A percentile compares a stretch with the other conserved stretches of the same genome.
phyloP scores from a whole-genome alignment of 2,888 invertebrate species.

The Hirtodrosophila alboralis region DNA sequence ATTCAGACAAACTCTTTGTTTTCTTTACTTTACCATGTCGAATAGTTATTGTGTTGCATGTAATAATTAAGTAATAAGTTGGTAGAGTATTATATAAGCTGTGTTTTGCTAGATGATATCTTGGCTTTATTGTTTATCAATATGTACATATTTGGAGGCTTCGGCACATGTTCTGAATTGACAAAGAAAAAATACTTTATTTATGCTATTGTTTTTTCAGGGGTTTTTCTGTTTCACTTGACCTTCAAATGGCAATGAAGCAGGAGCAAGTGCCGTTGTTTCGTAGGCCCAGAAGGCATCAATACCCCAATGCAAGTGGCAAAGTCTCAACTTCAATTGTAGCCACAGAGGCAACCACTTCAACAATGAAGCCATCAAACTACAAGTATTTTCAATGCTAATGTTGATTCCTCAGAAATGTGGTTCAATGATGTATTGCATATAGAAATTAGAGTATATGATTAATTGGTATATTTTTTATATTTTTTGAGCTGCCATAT shows the following conservation, averaged over 20 bases:
- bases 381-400: constrained; percentile 62
- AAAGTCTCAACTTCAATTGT: constrained; percentile 5
- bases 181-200: constrained; percentile 45
- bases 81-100: constrained; percentile 19
- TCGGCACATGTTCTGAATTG: constrained; percentile 63
- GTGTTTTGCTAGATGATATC: constrained; percentile 6
- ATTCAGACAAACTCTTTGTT: constrained; percentile 3
- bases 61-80: constrained; percentile 3
- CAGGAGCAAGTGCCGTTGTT: constrained; percentile 56
- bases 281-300: constrained; percentile 55
- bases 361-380: constrained; percentile 76
- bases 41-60: constrained; percentile 12
- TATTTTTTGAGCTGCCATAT: constrained; percentile 32
- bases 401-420: constrained; percentile 39
- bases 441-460: constrained; percentile 68
- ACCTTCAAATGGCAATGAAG: constrained; percentile 71
- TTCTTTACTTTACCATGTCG: constrained; percentile 14
- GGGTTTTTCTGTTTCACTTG: constrained; percentile 20
- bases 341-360: constrained; percentile 49
- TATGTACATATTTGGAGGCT: constrained; percentile 30
- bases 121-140: constrained; percentile 34
- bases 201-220: constrained; percentile 41
- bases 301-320: constrained; percentile 54
- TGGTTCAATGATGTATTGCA: constrained; percentile 65
- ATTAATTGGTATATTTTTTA: constrained; percentile 74